Percentiles rank a stretch among this genome's conserved stretches.
Conservation (phyloP, 2,113 vertebrate genomes). For the Indri indri region DNA sequence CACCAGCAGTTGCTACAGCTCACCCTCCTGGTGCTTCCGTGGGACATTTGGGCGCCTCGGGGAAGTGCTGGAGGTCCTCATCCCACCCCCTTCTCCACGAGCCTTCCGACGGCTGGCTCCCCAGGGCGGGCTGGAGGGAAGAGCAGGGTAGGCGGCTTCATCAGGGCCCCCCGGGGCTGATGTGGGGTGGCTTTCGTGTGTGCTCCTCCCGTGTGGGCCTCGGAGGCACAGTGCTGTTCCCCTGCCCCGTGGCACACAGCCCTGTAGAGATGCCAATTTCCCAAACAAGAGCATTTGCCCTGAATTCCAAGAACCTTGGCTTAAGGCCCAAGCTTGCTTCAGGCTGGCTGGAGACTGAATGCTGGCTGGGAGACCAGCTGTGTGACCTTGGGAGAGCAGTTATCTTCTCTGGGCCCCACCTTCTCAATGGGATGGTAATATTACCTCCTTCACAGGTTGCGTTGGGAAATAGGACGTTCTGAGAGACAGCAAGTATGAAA, state of each 20-base stretch:
- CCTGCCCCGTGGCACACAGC: rapidly evolving
- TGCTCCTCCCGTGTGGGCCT: background rate
- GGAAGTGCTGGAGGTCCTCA: background rate
- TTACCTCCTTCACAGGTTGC: background rate
- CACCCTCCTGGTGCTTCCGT: background rate
- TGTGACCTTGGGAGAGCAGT: background rate
- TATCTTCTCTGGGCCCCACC: background rate
- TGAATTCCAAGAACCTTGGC: background rate
- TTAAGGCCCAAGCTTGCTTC: background rate
- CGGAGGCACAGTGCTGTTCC: rapidly evolving
- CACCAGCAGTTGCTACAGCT: no score
- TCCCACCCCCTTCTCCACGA: background rate
- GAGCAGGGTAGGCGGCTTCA: no score
- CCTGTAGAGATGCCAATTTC: background rate
- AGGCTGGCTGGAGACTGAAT: no score
- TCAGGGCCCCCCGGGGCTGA: no score
- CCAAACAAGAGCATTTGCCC: background rate
- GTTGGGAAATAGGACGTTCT: background rate
- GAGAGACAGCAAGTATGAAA: background rate
- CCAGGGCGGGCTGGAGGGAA: background rate
- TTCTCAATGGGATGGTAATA: background rate
- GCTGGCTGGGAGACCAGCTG: no score
- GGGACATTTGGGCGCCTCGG: background rate
- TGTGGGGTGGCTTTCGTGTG: rapidly evolving
- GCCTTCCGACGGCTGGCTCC: background rate